Evolutionary conservation across 2,888 invertebrate species (phyloP).

Genomic region (Hirtodrosophila cameraria): DNA sequence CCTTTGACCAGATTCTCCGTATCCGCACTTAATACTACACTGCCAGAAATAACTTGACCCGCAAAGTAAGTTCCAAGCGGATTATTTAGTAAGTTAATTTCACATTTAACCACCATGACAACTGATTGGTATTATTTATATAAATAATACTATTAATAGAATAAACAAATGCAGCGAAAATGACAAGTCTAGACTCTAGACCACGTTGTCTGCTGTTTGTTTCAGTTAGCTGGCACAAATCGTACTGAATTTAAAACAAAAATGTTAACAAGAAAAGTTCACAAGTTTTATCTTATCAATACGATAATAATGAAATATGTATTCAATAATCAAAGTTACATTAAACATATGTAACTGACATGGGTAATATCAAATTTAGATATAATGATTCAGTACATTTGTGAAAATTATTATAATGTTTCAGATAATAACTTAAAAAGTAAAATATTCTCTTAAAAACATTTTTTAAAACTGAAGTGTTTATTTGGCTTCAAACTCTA

Average conservation of each 20-base stretch:
- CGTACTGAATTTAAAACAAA: constrained; percentile 33
- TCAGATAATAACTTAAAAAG: not conserved
- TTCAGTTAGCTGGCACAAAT: constrained; percentile 22
- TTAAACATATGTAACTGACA: constrained; percentile 27
- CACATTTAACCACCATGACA: constrained; percentile 72
- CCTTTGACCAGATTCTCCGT: constrained; percentile 64
- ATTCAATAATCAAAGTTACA: constrained; percentile 37
- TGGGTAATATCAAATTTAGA: not conserved
- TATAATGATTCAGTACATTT: not conserved
- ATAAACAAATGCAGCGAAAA: not conserved
- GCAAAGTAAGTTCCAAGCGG: constrained; percentile 76
- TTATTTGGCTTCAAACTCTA: not conserved
- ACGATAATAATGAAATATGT: constrained; percentile 38
- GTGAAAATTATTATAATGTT: not conserved
- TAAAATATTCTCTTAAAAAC: not conserved
- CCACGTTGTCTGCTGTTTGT: constrained; percentile 25
- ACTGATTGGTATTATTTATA: not conserved
- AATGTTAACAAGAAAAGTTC: constrained; percentile 15
- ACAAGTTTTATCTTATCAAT: constrained; percentile 57
- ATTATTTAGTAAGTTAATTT: constrained; percentile 80
- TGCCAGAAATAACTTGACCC: constrained; percentile 78
- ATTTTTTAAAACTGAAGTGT: not conserved
- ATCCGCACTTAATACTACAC: constrained; percentile 62
- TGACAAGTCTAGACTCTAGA: not conserved
- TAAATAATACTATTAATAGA: not conserved